Percentiles rank a stretch among this genome's conserved stretches.
Conservation (phyloP, 2,113 vertebrate species). For the Myocastor coypus region DNA sequence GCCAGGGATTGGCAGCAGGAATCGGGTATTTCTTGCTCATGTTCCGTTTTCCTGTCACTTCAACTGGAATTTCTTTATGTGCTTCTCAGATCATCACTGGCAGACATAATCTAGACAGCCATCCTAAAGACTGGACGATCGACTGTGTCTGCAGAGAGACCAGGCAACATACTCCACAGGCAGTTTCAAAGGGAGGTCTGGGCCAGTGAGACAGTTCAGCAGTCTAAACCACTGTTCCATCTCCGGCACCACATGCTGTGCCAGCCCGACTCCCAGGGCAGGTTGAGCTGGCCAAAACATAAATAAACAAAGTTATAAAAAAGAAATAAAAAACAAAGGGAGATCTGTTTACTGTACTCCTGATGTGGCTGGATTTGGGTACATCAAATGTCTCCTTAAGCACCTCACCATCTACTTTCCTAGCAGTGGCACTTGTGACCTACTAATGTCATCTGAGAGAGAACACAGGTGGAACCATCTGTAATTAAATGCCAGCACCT, state of each 20-base stretch:
- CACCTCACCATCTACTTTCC: background rate
- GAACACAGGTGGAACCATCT: background rate
- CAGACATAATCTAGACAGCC: background rate
- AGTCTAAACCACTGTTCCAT: too few species aligned
- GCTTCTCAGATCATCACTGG: background rate
- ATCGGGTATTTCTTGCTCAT: background rate
- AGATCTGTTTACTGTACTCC: background rate
- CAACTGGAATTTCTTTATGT: background rate
- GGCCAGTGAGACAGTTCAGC: too few species aligned
- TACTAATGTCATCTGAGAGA: background rate
- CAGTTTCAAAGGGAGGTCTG: background rate
- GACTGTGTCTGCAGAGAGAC: fast-evolving
- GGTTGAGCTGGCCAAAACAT: too few species aligned
- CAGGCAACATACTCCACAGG: background rate
- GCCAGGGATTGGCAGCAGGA: background rate
- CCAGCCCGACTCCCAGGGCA: too few species aligned
- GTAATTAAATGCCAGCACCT: background rate
- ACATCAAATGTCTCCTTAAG: background rate
- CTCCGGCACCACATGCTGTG: too few species aligned
- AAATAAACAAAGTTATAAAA: too few species aligned
- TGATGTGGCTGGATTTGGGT: background rate
- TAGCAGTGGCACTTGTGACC: background rate
- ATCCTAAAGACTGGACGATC: background rate
- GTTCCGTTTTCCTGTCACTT: background rate
- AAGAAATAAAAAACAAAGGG: too few species aligned